phyloP scores from a whole-genome alignment of 2,888 invertebrate genomes.

The Penaeus monodon region DNA sequence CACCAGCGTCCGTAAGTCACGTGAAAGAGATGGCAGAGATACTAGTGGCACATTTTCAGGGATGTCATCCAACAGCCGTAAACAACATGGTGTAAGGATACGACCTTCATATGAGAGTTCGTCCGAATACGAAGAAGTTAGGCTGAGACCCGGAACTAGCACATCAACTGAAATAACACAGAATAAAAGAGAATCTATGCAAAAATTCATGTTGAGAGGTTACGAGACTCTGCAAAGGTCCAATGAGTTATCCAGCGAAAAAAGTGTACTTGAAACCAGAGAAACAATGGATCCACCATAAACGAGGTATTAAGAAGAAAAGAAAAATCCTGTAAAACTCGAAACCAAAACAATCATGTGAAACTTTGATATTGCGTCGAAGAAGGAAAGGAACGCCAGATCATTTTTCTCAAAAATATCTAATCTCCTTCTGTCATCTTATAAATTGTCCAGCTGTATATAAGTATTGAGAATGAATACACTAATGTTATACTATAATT shows the following conservation, averaged over 20 bases:
- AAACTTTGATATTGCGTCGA: neutral
- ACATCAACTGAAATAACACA: neutral
- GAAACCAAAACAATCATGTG: too few species aligned
- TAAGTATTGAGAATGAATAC: constrained; percentile 43
- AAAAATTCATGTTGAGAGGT: neutral
- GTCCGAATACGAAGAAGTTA: constrained; percentile 24
- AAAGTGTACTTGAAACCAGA: too few species aligned
- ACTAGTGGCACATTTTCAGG: constrained; percentile 29
- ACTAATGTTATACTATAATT: constrained; percentile 33
- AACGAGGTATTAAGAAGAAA: too few species aligned
- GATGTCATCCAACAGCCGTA: constrained; percentile 10
- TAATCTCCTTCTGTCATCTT: constrained; percentile 22
- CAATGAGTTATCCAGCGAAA: too few species aligned
- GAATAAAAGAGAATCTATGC: constrained; percentile 4
- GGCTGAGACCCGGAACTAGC: neutral
- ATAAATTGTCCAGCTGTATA: constrained; percentile 43
- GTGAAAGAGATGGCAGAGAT: constrained; percentile 26
- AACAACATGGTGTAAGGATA: constrained; percentile 31
- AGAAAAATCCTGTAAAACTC: too few species aligned
- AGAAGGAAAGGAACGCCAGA: neutral
- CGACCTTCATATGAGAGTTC: constrained; percentile 33
- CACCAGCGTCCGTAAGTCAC: constrained; percentile 7
- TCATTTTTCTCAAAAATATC: neutral
- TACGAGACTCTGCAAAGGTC: too few species aligned
- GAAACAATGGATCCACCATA: too few species aligned